Percentiles rank a stretch among this genome's conserved stretches.
phyloP scores from a whole-genome alignment of 92 coral and sea anemone genomes.

The Muricea muricata region DNA sequence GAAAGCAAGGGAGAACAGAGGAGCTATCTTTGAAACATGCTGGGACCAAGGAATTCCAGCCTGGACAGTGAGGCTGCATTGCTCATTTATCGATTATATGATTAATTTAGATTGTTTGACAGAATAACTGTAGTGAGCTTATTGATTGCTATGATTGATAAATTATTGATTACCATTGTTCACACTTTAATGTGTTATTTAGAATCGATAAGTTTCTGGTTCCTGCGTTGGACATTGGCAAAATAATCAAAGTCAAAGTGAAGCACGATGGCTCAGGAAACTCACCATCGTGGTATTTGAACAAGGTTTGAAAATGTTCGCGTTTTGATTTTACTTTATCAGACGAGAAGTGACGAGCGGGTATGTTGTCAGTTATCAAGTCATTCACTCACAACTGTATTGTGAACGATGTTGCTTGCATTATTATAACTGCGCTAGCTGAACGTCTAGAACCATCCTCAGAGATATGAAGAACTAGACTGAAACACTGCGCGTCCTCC shows the following conservation, averaged over 20 bases:
- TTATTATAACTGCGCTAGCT: too few species aligned
- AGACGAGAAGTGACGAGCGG: too few species aligned
- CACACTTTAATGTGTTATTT: too few species aligned
- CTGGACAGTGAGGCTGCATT: slow-evolving; percentile 77
- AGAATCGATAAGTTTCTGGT: slow-evolving; percentile 83
- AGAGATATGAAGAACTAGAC: too few species aligned
- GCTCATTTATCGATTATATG: background rate
- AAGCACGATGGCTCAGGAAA: slow-evolving; percentile 79
- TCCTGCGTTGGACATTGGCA: slow-evolving; percentile 81
- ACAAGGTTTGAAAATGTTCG: slow-evolving; percentile 66
- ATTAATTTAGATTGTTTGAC: background rate
- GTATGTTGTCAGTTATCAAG: too few species aligned
- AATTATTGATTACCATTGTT: background rate
- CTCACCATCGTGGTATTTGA: slow-evolving; percentile 83
- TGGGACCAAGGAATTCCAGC: slow-evolving; percentile 73
- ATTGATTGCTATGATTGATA: background rate
- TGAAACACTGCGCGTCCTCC: too few species aligned
- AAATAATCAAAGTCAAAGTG: slow-evolving; percentile 61
- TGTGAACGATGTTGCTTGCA: too few species aligned
- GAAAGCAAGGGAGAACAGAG: slow-evolving; percentile 78
- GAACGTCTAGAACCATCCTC: too few species aligned
- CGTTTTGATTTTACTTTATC: too few species aligned
- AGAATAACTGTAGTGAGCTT: too few species aligned
- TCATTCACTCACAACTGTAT: too few species aligned
- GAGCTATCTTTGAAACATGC: slow-evolving; percentile 68